Conservation (phyloP, 2,797 vertebrate genomes). For the Diglossa cyanea region DNA sequence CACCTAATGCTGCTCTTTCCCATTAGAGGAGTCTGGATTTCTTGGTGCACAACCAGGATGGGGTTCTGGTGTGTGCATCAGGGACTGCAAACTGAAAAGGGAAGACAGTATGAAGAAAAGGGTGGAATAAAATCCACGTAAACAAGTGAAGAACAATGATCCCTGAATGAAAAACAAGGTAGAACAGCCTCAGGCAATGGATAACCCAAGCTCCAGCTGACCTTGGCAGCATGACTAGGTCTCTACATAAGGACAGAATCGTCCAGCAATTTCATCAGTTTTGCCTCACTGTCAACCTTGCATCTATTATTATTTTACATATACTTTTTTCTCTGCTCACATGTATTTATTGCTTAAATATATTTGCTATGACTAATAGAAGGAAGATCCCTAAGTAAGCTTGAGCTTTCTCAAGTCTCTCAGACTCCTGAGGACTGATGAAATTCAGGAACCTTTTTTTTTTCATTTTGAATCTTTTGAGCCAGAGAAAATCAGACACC, state of each 20-base stretch:
- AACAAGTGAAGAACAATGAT: not conserved
- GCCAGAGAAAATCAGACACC: not conserved
- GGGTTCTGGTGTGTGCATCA: not conserved
- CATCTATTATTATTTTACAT: not conserved
- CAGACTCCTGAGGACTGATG: not conserved
- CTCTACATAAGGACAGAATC: not conserved
- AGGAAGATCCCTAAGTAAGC: not conserved
- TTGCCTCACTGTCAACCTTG: not conserved
- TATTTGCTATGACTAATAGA: not conserved
- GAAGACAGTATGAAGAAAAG: not conserved
- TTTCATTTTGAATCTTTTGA: not conserved
- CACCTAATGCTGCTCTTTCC: not conserved
- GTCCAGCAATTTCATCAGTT: constrained; percentile 13
- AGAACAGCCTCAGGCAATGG: not conserved
- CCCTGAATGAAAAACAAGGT: constrained; percentile 27
- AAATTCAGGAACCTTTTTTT: not conserved
- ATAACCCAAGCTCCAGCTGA: not conserved
- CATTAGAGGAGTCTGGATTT: not conserved
- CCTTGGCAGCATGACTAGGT: not conserved
- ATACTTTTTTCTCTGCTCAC: not conserved
- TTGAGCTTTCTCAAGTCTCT: not conserved
- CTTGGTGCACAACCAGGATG: not conserved
- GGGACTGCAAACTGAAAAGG: not conserved
- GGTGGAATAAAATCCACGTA: not conserved
- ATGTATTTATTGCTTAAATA: not conserved